These are phyloP conservation scores for Napeogenes inachia DNA, from an alignment of 2,888 invertebrate genomes.

Conservation along the genomic window DNA sequence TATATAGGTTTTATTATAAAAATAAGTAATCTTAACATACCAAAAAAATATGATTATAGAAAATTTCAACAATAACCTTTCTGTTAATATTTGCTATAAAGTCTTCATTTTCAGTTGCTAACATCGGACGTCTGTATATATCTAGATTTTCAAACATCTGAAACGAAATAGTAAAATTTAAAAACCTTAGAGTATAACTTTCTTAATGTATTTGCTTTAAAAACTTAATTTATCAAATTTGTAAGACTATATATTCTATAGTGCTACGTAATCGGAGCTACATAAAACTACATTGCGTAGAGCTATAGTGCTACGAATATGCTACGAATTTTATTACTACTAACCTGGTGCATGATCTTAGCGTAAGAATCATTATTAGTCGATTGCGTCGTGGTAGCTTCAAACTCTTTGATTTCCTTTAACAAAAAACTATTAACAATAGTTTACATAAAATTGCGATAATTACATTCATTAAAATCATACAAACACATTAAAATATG, in stretches of 20 bases:
- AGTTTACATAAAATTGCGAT: too few relatives aligned
- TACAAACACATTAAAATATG: too few relatives aligned
- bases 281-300: too few relatives aligned
- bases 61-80: slow-evolving; percentile 53
- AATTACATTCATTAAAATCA: too few relatives aligned
- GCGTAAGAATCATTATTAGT: slow-evolving; percentile 53
- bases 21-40: too few relatives aligned
- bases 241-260: too few relatives aligned
- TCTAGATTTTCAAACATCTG: slow-evolving; percentile 69
- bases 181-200: neutral
- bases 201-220: too few relatives aligned
- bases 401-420: slow-evolving; percentile 63
- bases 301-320: too few relatives aligned
- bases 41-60: neutral
- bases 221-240: too few relatives aligned
- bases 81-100: slow-evolving; percentile 77
- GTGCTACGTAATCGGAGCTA: too few relatives aligned
- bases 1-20: too few relatives aligned
- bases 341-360: slow-evolving; percentile 67
- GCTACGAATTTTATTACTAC: neutral
- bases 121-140: slow-evolving; percentile 64
- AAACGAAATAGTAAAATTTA: slow-evolving; percentile 31
- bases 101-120: slow-evolving; percentile 76
- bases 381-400: slow-evolving; percentile 43
- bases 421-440: slow-evolving; percentile 14